Conservation (phyloP, 2,797 vertebrate genomes). For the Cuculus canorus region DNA sequence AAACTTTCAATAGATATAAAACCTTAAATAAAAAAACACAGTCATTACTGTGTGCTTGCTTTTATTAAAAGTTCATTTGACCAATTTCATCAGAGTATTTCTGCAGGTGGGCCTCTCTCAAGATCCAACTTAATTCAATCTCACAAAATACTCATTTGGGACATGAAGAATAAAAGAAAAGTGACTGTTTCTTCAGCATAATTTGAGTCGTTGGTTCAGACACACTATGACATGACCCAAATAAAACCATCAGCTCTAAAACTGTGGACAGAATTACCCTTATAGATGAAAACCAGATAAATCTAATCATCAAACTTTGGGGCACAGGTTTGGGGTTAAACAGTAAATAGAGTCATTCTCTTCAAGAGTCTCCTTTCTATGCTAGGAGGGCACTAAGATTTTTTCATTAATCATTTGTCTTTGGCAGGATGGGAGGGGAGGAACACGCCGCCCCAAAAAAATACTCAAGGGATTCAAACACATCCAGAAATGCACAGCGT, state of each 20-base stretch:
- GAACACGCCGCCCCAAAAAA: neutral
- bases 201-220: neutral
- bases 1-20: neutral
- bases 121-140: constrained; percentile 1
- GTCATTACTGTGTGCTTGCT: neutral
- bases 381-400: neutral
- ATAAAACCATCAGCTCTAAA: neutral
- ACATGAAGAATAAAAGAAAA: neutral
- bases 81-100: neutral
- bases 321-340: neutral
- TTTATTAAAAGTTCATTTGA: constrained; percentile 18
- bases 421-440: neutral
- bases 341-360: neutral
- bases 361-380: neutral
- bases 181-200: neutral
- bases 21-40: neutral
- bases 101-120: constrained; percentile 1
- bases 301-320: neutral
- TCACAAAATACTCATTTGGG: neutral
- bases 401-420: neutral
- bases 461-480: neutral
- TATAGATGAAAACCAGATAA: neutral
- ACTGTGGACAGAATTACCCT: neutral
- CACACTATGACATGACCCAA: neutral
- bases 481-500: neutral